These are phyloP conservation scores for Andrena dorsata DNA, from an alignment of 2,888 invertebrate species.

Conservation along the genomic window DNA sequence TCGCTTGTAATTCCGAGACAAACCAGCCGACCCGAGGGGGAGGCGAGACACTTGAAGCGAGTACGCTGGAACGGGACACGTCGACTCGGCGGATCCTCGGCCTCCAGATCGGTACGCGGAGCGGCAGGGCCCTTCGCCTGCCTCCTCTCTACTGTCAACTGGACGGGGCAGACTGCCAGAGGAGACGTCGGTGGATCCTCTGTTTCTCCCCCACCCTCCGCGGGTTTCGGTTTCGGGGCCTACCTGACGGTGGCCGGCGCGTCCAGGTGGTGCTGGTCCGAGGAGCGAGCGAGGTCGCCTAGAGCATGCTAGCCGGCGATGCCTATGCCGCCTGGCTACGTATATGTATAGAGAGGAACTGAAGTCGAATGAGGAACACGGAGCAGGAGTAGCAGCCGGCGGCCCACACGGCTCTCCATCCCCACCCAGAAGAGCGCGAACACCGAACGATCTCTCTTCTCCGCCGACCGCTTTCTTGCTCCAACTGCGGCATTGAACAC, in stretches of 20 bases:
- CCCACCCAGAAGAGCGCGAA: slow-evolving; percentile 45
- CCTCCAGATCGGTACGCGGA: slow-evolving; percentile 24
- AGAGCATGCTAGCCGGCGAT: slow-evolving; percentile 65
- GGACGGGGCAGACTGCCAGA: slow-evolving; percentile 14
- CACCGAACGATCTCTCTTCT: slow-evolving; percentile 69
- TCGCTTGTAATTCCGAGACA: too few species aligned
- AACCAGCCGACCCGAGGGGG: too few species aligned
- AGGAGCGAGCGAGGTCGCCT: slow-evolving; percentile 45
- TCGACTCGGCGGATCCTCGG: not conserved
- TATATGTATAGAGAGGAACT: slow-evolving; percentile 78
- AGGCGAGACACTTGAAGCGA: too few species aligned
- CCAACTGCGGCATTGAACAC: slow-evolving; percentile 83
- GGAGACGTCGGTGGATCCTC: slow-evolving; percentile 35
- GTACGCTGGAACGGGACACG: slow-evolving; percentile 6
- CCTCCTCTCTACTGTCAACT: slow-evolving; percentile 53
- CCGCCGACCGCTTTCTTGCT: slow-evolving; percentile 80
- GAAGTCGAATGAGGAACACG: slow-evolving; percentile 76
- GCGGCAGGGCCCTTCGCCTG: slow-evolving; percentile 25
- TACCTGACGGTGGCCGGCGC: slow-evolving; percentile 28
- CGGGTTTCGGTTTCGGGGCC: slow-evolving; percentile 35
- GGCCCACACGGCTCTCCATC: slow-evolving; percentile 76
- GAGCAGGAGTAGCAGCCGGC: slow-evolving; percentile 72
- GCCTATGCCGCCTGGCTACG: slow-evolving; percentile 72
- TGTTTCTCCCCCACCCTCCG: slow-evolving; percentile 21
- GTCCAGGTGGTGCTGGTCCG: slow-evolving; percentile 57